Base-by-base conservation (phyloP, 2,888 invertebrate species). In the Drosophila helvetica region DNA sequence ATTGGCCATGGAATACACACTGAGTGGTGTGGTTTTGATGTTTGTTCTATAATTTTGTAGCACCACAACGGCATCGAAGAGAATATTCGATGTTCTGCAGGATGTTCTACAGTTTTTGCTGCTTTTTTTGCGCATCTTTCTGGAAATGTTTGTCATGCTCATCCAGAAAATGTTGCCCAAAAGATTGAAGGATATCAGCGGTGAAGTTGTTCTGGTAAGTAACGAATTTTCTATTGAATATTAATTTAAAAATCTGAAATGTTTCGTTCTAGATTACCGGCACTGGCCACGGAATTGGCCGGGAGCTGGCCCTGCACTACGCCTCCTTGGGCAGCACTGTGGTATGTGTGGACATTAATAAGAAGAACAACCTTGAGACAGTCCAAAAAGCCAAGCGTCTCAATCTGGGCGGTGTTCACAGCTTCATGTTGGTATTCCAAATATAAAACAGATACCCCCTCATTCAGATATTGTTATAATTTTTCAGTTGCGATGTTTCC, bases 211-310 rank as follows among this genome's bases (percentile, higher is more conserved):
- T 65, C 92, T 98, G 92, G 96, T 96, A 92, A 93, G 94, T 92
- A 25, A n/a, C 33, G 25, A 8, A 0, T 12, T 2, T 33, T 10
- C 33, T 33, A 4, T 12, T 10, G 33, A 8, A 48, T 48, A 46
- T 2, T 45, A 5, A 46, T 3, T 45, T 5, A 22, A 18, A 1
- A 0, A n/a, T 27, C 54, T 19, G 18, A 19, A 30, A 6, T 15
- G 12, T 3, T 2, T 48, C 5, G 1, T 45, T 10, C n/a, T 62
- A 96, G 96, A 94, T 98, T 71, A 97, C 97, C 15, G 97, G 97
- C 18, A 94, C 96, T 0, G 97, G 96, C 0, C 96, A 96, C 91
- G 97, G 97, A 9, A 96, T 97, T 89, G 97, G 97, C 1, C 93
- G 95, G 57, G 95, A 96, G 91, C 92, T 97, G 70, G 96, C 96